Evolutionary conservation across 2,888 invertebrate species (phyloP), one percentile per base, ranked within the genome.

Genomic region (Scaptomyza reducta): DNA sequence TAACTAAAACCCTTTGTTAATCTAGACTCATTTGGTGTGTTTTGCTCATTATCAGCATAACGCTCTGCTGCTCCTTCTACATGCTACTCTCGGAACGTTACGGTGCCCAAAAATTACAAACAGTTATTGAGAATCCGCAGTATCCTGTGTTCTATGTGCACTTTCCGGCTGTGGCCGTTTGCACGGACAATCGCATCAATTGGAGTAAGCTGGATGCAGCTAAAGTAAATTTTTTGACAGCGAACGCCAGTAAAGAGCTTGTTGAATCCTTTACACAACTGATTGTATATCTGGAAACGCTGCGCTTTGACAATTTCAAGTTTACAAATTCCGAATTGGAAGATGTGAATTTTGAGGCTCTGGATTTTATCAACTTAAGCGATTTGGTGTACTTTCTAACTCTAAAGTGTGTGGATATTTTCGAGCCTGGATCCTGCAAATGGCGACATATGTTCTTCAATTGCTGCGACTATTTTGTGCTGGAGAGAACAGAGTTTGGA

Each of bases 401-500:
- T 0, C 74, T 81, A n/a, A 41, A 40, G 0, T 93, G 93, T 63
- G 83, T 91, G 25, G 92, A 92, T 18, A 72, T 93, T 1, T 81
- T 93, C 35, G 76, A 73, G 6, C 47, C 60, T 0, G 81, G 71
- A 0, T 64, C 74, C 3, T 93, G 93, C 61, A 87, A 78, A 77
- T 93, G 93, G 92, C 89, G 92, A 0, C 89, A 89, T 46, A 56
- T 74, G 16, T 56, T 77, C 14, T 88, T 91, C 40, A 74, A 92
- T 31, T 93, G 93, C 51, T 93, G 93, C 69, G 89, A 91, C 1
- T 79, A 90, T 16, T 92, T 93, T 60, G 81, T 91, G 41, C 58
- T 89, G 18, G 93, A 93, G 64, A 91, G 89, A 55, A 92, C 92
- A 0, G 92, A 93, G 72, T 90, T 84, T 54, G 93, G 93, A 0